Base-by-base conservation (phyloP, 1,140 invertebrate genomes). In the Zaprionus taronus region DNA sequence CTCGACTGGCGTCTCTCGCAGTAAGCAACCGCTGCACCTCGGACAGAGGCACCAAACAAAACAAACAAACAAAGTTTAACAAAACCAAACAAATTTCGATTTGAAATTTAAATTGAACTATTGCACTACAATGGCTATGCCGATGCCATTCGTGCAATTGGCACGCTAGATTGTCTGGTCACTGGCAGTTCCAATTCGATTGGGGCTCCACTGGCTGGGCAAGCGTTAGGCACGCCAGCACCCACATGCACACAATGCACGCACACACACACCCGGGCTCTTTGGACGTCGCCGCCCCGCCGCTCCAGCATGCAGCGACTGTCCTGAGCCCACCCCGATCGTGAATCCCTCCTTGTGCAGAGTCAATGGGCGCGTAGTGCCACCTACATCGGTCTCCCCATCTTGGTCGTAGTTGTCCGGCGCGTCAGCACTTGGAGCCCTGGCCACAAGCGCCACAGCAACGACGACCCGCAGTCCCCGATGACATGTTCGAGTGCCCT, bases 61-160 rank as follows among this genome's bases (percentile, higher is more conserved):
- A 69, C 73, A 64, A 79, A 5, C 38, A 41, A 41, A 9, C 53
- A 72, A 72, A 72, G 75, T 34, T n/a, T n/a, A 51, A 70, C 51
- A 6, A 31, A 31, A 9, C 7, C 1, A 7, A n/a, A 31, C 28
- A 0, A 7, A 31, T 2, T 17, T 49, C 22, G 57, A n/a, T 51
- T 56, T 44, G 51, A 31, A n/a, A 7, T 9, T 2, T 0, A 31
- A 2, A 0, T n/a, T 31, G 6, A 28, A 2, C 7, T 31, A 90
- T 81, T 36, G 84, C 75, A 90, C 85, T 67, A 84, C 85, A 56
- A 90, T 77, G 84, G 84, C 84, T 89, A 74, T 20, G 34, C 41
- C 72, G 31, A 73, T 85, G 84, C 85, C 79, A 79, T 89, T 58
- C 81, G 78, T 90, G 84, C 85, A 60, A 76, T 87, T 87, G 84